Evolutionary conservation across 2,113 vertebrate species (phyloP).

Genomic region (rabbit (Oryctolagus cuniculus)): mOryCun1.1 NC_091445.1:3325001-3325500

Average conservation of each 20-base stretch:
- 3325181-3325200: not conserved
- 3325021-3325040: not conserved
- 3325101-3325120: not conserved
- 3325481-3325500: too few species aligned
- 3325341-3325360: too few species aligned
- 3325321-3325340: too few species aligned
- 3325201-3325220: not conserved
- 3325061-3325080: not conserved
- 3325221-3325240: conserved; percentile 1
- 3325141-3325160: not conserved
- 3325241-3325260: not conserved
- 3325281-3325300: not conserved
- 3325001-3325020: not conserved
- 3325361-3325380: too few species aligned
- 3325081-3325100: not conserved
- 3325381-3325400: too few species aligned
- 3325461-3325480: too few species aligned
- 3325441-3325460: too few species aligned
- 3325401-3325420: too few species aligned
- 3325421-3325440: too few species aligned
- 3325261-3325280: not conserved
- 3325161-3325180: not conserved
- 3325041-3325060: not conserved
- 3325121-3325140: not conserved
- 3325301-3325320: not conserved